Percentiles rank a stretch among this genome's conserved stretches.
Conservation (phyloP, 1,140 invertebrate species). For the Neodiprion pinetum region DNA sequence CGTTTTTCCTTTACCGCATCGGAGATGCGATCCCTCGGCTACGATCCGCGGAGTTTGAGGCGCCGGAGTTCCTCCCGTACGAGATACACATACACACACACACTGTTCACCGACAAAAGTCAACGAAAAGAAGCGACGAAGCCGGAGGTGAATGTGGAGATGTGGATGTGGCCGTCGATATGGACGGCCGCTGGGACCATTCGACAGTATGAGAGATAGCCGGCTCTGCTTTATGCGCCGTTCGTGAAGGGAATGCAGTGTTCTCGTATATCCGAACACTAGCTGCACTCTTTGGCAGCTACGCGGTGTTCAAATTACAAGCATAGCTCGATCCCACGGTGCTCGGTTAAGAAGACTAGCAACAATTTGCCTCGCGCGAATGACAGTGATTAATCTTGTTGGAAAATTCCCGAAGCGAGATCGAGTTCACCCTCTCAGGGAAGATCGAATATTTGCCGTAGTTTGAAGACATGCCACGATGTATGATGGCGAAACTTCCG, state of each 20-base stretch:
- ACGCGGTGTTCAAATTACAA: background rate
- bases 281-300: background rate
- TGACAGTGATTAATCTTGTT: background rate
- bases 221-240: background rate
- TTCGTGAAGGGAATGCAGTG: conserved; percentile 2
- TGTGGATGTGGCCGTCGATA: background rate
- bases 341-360: background rate
- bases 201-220: conserved; percentile 7
- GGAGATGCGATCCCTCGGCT: too few relatives aligned
- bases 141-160: background rate
- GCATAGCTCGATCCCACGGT: background rate
- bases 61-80: background rate
- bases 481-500: too few relatives aligned
- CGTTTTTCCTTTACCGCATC: background rate
- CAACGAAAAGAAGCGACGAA: background rate
- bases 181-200: background rate
- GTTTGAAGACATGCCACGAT: too few relatives aligned
- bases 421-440: background rate
- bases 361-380: background rate
- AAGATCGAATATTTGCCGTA: too few relatives aligned
- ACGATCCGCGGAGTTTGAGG: conserved; percentile 1
- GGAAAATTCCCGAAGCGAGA: background rate
- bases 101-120: background rate
- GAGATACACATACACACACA: background rate
- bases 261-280: background rate